Percentiles rank a stretch among this genome's conserved stretches.
Conservation (phyloP, 2,113 vertebrate species). For the Megaptera novaeangliae region DNA sequence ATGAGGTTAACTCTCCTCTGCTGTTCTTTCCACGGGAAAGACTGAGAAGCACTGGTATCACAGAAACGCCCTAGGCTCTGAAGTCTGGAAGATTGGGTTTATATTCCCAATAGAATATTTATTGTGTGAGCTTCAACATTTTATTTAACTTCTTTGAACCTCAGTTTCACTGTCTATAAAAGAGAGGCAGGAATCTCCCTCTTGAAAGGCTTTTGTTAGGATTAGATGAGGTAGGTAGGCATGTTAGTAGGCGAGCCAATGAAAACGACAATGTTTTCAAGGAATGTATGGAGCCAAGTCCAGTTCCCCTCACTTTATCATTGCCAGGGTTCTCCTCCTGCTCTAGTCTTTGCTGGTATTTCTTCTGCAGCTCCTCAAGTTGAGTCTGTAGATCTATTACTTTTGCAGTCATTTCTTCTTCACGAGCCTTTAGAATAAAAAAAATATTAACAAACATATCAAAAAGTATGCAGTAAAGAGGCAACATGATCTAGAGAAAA, state of each 20-base stretch:
- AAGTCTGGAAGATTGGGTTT: neutral
- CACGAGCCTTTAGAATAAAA: conserved; percentile 85
- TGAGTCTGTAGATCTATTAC: conserved; percentile 91
- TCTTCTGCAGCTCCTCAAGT: conserved; percentile 85
- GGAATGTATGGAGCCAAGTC: neutral
- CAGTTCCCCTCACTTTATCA: conserved; percentile 80
- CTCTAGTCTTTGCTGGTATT: conserved; percentile 63
- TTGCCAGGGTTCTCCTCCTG: conserved; percentile 71
- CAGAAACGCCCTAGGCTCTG: neutral
- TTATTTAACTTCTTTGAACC: neutral
- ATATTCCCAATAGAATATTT: neutral
- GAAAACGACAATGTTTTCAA: neutral
- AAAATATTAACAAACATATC: neutral
- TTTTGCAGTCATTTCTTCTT: conserved; percentile 94
- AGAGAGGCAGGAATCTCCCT: neutral
- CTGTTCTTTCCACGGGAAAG: neutral
- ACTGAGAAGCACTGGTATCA: neutral
- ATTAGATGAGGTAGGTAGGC: neutral
- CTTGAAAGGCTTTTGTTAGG: neutral
- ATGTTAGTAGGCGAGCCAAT: neutral
- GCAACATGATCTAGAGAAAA: neutral
- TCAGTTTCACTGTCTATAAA: neutral
- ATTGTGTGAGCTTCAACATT: neutral
- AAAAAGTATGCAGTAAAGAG: neutral
- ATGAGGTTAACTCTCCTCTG: neutral